Percentiles rank a stretch among this genome's conserved stretches.
These are phyloP conservation scores for Rhynchonycteris naso DNA, from an alignment of 2,797 vertebrate genomes.

Conservation along the genomic window DNA sequence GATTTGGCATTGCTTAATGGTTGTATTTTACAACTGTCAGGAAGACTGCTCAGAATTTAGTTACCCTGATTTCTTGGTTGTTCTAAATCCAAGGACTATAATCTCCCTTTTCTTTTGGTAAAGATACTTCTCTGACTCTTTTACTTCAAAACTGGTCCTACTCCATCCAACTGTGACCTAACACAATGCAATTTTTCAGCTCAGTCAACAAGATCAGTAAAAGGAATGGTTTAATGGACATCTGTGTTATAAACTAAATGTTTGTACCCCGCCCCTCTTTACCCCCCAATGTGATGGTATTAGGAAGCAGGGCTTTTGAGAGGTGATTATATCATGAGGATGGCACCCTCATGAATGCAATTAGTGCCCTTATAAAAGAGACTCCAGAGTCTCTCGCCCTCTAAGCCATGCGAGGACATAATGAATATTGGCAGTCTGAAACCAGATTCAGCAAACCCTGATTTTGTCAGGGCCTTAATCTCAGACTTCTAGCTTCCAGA, in stretches of 20 bases:
- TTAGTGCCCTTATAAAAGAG: background rate
- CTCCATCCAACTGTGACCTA: background rate
- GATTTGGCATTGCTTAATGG: background rate
- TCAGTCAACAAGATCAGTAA: background rate
- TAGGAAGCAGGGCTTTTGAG: background rate
- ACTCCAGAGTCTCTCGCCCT: background rate
- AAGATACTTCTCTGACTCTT: slow-evolving; percentile 36
- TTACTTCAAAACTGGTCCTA: background rate
- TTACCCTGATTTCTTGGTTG: background rate
- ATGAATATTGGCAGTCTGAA: background rate
- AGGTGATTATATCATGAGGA: background rate
- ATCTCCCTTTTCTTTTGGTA: background rate
- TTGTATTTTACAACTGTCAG: background rate
- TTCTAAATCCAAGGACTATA: background rate
- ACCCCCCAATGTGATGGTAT: background rate
- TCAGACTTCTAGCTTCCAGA: background rate
- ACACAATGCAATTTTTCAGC: background rate
- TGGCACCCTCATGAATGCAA: background rate
- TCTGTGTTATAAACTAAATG: background rate
- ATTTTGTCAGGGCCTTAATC: background rate
- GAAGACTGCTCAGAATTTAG: background rate
- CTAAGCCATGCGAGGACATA: background rate
- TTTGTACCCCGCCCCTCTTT: background rate
- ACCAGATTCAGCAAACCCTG: background rate
- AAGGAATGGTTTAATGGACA: background rate